Conservation (phyloP, 2,113 vertebrate genomes). For the Anseranas semipalmata region DNA sequence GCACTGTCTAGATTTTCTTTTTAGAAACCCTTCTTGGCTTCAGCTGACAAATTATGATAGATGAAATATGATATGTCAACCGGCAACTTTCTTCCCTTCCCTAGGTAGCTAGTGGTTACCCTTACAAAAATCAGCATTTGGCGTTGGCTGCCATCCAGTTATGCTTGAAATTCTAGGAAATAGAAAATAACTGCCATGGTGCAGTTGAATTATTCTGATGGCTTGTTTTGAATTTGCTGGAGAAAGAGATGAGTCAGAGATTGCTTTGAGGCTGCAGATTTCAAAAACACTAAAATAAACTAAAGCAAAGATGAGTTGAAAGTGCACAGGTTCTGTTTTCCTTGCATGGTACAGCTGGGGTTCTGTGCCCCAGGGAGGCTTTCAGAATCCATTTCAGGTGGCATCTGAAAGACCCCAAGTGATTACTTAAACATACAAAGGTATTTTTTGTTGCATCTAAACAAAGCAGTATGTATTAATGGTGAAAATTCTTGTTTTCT, state of each 20-base stretch:
- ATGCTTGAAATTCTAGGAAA: conserved; percentile 44
- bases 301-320: conserved; percentile 1
- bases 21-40: conserved; percentile 43
- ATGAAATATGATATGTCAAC: conserved; percentile 47
- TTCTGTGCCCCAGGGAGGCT: neutral
- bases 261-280: conserved; percentile 51
- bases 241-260: conserved; percentile 65
- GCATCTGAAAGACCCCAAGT: neutral
- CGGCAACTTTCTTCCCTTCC: neutral
- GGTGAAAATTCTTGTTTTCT: neutral
- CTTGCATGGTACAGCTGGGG: neutral
- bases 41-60: conserved; percentile 56
- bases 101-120: conserved; percentile 39
- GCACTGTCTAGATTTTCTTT: neutral
- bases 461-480: neutral
- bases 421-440: conserved; percentile 6
- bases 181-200: conserved; percentile 29
- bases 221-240: conserved; percentile 54
- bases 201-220: conserved; percentile 41
- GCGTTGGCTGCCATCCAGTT: conserved; percentile 34
- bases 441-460: neutral
- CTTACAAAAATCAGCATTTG: conserved; percentile 42
- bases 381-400: conserved; percentile 43
- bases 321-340: neutral
- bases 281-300: conserved; percentile 14